These are phyloP conservation scores for Bradynema listronoti DNA, from an alignment of 1,140 invertebrate genomes.

Conservation along the genomic window DNA sequence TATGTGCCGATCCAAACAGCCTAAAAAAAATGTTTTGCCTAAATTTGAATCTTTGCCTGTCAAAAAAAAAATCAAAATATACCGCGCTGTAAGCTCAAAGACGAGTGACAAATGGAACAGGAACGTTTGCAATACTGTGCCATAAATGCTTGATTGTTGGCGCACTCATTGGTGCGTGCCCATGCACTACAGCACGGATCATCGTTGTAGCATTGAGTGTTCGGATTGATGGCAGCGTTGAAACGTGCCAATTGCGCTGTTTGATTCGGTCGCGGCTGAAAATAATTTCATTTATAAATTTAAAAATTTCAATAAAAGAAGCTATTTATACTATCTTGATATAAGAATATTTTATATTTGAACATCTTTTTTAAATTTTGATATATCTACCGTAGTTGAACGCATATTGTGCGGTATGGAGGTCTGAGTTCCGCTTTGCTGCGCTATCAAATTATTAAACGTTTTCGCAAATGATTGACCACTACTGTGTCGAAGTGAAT, in stretches of 20 bases:
- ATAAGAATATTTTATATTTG: not conserved
- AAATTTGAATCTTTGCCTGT: too few species aligned
- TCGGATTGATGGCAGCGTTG: too few species aligned
- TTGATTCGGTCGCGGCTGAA: constrained; percentile 7
- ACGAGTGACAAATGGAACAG: constrained; percentile 15
- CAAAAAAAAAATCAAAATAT: too few species aligned
- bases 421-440: constrained; percentile 1
- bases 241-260: not conserved
- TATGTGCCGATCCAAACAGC: too few species aligned
- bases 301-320: not conserved
- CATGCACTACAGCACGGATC: constrained; percentile 41
- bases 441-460: constrained; percentile 18
- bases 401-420: not conserved
- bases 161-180: constrained; percentile 25
- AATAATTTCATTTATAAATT: not conserved
- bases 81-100: not conserved
- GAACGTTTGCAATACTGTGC: constrained; percentile 25
- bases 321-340: not conserved
- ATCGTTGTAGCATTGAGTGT: constrained; percentile 30
- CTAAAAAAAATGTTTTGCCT: too few species aligned
- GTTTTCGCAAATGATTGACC: constrained; percentile 33
- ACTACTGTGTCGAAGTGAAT: constrained; percentile 30
- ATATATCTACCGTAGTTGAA: not conserved
- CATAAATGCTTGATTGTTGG: constrained; percentile 31
- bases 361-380: not conserved